phyloP scores from a whole-genome alignment of 2,113 vertebrate genomes.

The Capra hircus region DNA sequence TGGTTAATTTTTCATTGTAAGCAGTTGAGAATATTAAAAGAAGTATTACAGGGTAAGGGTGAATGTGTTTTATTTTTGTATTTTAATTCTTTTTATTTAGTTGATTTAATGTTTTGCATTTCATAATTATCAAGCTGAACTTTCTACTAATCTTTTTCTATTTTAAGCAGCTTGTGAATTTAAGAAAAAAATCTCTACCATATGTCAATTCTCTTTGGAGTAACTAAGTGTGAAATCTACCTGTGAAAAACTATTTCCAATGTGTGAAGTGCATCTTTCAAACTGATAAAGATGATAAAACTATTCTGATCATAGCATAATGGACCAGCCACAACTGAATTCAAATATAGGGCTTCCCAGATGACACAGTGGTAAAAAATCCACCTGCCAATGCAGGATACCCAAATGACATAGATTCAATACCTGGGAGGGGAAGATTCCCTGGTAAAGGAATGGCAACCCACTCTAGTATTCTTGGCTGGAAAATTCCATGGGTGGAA shows the following conservation, averaged over 20 bases:
- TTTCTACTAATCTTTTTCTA: slow-evolving; percentile 48
- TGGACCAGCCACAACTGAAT: not conserved
- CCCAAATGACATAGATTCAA: not conserved
- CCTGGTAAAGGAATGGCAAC: not conserved
- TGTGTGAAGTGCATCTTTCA: slow-evolving; percentile 67
- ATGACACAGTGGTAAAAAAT: not conserved
- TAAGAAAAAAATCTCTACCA: slow-evolving; percentile 12
- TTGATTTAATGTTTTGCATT: slow-evolving; percentile 11
- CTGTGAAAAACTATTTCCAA: slow-evolving; percentile 70
- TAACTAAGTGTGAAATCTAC: slow-evolving; percentile 61
- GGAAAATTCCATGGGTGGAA: not conserved
- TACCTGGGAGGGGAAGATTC: not conserved
- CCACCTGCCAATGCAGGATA: not conserved
- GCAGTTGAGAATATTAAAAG: not conserved
- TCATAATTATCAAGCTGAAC: slow-evolving; percentile 25
- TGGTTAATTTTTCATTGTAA: not conserved
- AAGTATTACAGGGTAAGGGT: not conserved
- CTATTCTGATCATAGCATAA: slow-evolving; percentile 31
- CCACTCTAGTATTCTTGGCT: not conserved
- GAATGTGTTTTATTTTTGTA: not conserved
- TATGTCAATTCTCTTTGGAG: slow-evolving; percentile 59
- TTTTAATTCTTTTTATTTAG: not conserved
- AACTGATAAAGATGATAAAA: slow-evolving; percentile 47
- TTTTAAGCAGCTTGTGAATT: slow-evolving; percentile 48
- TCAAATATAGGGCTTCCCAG: not conserved